Base-by-base conservation (phyloP, 2,888 invertebrate genomes). In the Cephus sareptanus region DNA sequence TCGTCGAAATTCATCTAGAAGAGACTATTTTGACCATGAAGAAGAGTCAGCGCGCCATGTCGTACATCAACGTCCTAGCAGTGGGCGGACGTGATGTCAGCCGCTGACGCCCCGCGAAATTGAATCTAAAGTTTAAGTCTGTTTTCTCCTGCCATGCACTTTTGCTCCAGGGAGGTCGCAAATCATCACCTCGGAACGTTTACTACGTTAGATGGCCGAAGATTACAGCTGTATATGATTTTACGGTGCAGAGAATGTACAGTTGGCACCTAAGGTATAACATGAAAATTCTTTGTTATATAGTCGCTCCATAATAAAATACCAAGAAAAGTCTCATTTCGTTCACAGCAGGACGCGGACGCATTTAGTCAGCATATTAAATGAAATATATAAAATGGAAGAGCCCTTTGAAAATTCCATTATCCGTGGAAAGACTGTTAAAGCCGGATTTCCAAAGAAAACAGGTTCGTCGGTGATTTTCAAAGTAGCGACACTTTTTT, bases 31-130 rank as follows among this genome's bases (percentile, higher is more conserved):
- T 13, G 34, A 71, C 34, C 71, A n/a, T 23, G 75, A 75, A 68
- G 68, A 75, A 23, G 68, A 33, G 40, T 33, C 34, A n/a, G 33
- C 71, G 71, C 34, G 84, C 56, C 56, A 56, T 85, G 85, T 87
- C 87, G 88, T 87, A 87, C 86, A 89, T 88, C 87, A 89, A 87
- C 83, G 84, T 88, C 82, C 82, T 78, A 78, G 83, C 83, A 85
- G 91, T 91, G 91, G 91, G 91, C 91, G 91, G 91, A 91, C 91
- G 87, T 85, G 85, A 89, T 88, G 89, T 91, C 91, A 90, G 89
- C 80, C 85, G 83, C 88, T 89, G 90, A 90, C 90, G 91, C 89
- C 90, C 89, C 87, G 88, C 89, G 88, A 91, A 91, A 91, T 91
- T 91, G 90, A 91, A 91, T 91, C 90, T 87, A 91, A 91, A 90